A percentile compares a stretch with the other conserved stretches of the same genome.
Conservation (phyloP, 1,140 invertebrate genomes). For the Pinna nobilis region DNA sequence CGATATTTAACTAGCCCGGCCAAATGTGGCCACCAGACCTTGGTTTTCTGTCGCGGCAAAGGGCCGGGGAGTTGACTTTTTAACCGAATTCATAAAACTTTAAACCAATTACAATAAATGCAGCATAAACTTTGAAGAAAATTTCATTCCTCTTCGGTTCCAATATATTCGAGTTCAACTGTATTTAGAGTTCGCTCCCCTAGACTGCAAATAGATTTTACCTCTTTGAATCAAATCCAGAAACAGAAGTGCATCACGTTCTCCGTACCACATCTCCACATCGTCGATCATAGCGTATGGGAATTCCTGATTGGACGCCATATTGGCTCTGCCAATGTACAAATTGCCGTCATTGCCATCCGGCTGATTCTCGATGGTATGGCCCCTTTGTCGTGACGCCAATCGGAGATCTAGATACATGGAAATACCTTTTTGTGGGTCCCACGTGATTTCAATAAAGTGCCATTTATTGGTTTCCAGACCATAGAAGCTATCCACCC, state of each 20-base stretch:
- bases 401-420: constrained; percentile 63
- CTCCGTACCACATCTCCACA: constrained; percentile 63
- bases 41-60: no score
- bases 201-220: no score
- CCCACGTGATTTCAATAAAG: constrained; percentile 71
- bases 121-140: no score
- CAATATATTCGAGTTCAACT: no score
- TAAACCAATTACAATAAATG: no score
- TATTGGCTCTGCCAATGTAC: constrained; percentile 63
- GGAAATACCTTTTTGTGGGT: constrained; percentile 49
- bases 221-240: constrained; percentile 68
- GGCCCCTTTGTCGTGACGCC: constrained; percentile 38
- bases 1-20: no score
- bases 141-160: no score
- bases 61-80: no score
- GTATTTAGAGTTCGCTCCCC: constrained; percentile 14
- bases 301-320: constrained; percentile 46
- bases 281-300: constrained; percentile 64
- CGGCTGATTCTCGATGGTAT: not conserved
- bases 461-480: constrained; percentile 63
- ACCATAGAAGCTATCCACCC: constrained; percentile 43
- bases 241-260: constrained; percentile 58
- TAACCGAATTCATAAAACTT: no score
- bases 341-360: constrained; percentile 44
- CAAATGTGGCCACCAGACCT: no score